Evolutionary conservation across 2,797 vertebrate genomes (phyloP).

Genomic region (Hydrolagus colliei): DNA sequence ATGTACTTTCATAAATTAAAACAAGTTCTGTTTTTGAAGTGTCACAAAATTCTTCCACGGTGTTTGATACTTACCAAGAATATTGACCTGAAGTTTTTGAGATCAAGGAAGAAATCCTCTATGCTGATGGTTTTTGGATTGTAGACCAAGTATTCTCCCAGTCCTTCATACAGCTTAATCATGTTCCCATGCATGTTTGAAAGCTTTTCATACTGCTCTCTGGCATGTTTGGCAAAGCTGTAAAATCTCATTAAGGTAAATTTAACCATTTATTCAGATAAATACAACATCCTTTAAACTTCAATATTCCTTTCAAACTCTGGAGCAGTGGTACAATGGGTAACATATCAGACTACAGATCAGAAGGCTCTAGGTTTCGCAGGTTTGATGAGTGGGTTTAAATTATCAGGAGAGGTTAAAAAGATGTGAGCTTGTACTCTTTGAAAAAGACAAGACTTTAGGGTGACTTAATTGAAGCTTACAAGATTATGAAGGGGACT

Average conservation of each 20-base stretch:
- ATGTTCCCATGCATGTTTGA: slow-evolving; percentile 93
- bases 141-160: slow-evolving; percentile 86
- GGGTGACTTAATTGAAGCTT: too few species aligned
- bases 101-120: slow-evolving; percentile 89
- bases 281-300: too few species aligned
- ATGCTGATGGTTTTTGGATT: slow-evolving; percentile 75
- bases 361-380: too few species aligned
- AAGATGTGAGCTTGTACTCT: too few species aligned
- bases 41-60: neutral
- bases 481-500: too few species aligned
- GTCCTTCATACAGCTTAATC: slow-evolving; percentile 81
- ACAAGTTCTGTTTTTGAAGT: neutral
- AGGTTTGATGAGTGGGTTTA: too few species aligned
- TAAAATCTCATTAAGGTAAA: slow-evolving; percentile 72
- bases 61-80: slow-evolving; percentile 78
- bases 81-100: slow-evolving; percentile 78
- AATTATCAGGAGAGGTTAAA: too few species aligned
- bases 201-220: slow-evolving; percentile 89
- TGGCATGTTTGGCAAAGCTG: slow-evolving; percentile 79
- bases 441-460: too few species aligned
- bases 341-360: too few species aligned
- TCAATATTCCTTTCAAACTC: too few species aligned
- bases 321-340: too few species aligned
- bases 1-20: neutral
- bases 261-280: neutral